These are phyloP conservation scores for Caenorhabditis latens DNA, from an alignment of 1,140 invertebrate species.

Conservation along the genomic window DNA sequence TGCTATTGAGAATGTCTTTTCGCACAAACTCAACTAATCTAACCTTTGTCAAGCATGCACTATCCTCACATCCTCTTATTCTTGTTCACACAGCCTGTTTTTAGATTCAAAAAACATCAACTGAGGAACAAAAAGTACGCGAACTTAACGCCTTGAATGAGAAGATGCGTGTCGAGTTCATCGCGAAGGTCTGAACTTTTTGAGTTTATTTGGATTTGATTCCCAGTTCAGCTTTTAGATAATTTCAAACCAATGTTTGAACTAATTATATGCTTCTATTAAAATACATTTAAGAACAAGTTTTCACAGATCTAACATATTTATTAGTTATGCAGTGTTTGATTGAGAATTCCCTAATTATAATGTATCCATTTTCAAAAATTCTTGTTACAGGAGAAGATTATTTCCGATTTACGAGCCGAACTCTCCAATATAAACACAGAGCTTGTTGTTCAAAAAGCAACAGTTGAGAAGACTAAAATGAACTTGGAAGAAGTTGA, in stretches of 20 bases:
- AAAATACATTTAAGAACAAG: neutral
- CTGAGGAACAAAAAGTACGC: conserved; percentile 13
- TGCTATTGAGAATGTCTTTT: neutral
- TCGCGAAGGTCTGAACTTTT: conserved; percentile 58
- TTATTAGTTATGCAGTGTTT: neutral
- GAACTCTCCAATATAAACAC: conserved; percentile 10
- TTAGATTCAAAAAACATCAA: conserved; percentile 34
- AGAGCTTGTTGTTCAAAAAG: conserved; percentile 44
- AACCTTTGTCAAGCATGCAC: neutral
- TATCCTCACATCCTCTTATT: conserved; percentile 6
- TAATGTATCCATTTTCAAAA: neutral
- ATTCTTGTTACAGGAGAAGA: conserved; percentile 54
- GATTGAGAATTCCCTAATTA: neutral
- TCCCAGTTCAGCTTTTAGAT: no score
- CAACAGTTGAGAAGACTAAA: neutral
- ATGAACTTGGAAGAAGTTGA: conserved; percentile 3
- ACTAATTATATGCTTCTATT: neutral
- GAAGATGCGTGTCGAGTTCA: conserved; percentile 61
- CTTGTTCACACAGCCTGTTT: conserved; percentile 36
- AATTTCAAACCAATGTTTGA: no score
- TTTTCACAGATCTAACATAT: neutral
- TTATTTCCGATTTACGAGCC: conserved; percentile 47
- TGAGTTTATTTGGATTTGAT: neutral
- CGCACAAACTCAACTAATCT: neutral
- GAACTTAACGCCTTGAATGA: conserved; percentile 56